Base-by-base conservation (phyloP, 2,888 invertebrate species). In the Oxytorus armatus region DNA sequence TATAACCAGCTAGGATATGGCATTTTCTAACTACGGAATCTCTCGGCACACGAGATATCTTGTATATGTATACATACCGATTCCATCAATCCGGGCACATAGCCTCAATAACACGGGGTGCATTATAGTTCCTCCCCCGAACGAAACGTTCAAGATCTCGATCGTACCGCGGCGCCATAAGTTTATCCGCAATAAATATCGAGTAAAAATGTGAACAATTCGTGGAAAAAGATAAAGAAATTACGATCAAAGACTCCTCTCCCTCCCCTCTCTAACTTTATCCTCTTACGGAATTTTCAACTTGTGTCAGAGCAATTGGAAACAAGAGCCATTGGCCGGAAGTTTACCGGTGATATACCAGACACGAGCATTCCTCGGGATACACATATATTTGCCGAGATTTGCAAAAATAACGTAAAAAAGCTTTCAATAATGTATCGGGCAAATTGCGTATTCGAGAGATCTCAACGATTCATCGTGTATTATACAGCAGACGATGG, bases 391-490 rank as follows among this genome's bases (percentile, higher is more conserved):
- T 33, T 14, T n/a, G 25, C 39, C 14, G 72, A 14, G 3, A 55
- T 57, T 72, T 39, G 23, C n/a, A 53, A 61, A 80, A 73, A 77
- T 72, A 68, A 53, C 3, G 16, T 47, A 63, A 80, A 76, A 77
- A 73, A 51, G 36, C 51, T 51, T 55, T 80, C 53, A 76, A 80
- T 80, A 80, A 80, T 80, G 72, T 68, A 77, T 66, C 69, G 44
- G 29, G 25, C 44, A 29, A 73, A 80, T 77, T n/a, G 72, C 61
- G 61, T 61, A 73, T 79, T 77, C 79, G 72, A 79, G 66, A 72
- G 65, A 80, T 80, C 29, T 59, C 53, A 57, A 55, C 72, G 59
- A 80, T 80, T 80, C 36, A 23, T 63, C 61, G 33, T n/a, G 73
- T 25, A 11, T 5, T 14, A 49, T 33, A 63, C 36, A 25, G 68